A percentile compares a stretch with the other conserved stretches of the same genome.
Conservation (phyloP, 2,888 invertebrate genomes). For the Oasisia sp. region DNA sequence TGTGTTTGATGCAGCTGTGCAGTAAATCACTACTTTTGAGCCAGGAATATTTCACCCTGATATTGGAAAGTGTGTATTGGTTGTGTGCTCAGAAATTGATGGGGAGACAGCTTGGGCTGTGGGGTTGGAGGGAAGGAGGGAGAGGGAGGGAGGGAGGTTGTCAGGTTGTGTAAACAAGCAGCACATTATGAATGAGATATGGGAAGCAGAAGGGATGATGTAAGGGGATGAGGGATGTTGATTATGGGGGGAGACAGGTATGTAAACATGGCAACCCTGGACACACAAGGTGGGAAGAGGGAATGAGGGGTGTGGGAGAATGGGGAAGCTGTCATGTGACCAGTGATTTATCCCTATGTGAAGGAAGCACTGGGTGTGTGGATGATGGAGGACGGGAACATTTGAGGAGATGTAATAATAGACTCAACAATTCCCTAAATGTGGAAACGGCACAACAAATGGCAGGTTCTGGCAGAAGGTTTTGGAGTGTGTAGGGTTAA, state of each 20-base stretch:
- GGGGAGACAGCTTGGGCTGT: not conserved
- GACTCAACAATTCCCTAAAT: no score
- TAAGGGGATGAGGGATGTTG: not conserved
- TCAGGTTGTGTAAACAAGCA: not conserved
- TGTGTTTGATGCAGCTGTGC: no score
- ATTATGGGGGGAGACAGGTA: not conserved
- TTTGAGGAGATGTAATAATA: no score
- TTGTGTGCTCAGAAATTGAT: not conserved
- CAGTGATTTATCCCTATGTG: not conserved
- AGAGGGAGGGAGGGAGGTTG: not conserved
- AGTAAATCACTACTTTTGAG: no score
- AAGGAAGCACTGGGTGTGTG: no score
- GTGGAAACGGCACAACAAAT: no score
- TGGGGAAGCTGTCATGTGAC: not conserved
- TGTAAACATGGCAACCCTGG: not conserved
- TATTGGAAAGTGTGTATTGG: not conserved
- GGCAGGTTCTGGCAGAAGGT: no score
- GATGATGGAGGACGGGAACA: no score
- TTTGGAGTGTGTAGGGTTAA: no score
- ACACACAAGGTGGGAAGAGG: not conserved
- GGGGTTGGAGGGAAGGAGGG: not conserved
- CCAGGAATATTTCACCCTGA: no score
- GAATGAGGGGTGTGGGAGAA: not conserved
- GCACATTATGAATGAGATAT: slow-evolving; percentile 3
- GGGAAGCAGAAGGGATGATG: not conserved